Evolutionary conservation across 1,140 invertebrate species (phyloP), one percentile per base, ranked within the genome.

Genomic region (Diachasma alloeum): DNA sequence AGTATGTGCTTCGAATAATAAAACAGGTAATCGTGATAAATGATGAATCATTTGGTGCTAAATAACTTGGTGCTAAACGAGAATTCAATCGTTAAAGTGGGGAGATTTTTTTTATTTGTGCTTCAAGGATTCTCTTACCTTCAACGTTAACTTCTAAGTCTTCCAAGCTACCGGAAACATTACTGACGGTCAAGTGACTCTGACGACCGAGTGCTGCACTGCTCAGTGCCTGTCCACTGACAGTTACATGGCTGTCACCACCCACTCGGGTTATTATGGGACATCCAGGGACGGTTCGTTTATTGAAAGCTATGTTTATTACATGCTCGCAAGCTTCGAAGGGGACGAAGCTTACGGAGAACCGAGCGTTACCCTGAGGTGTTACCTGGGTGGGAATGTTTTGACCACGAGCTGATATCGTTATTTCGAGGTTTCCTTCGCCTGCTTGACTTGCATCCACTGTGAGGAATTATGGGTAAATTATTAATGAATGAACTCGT

Each of bases 361-460:
- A 99, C 80, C 96, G 93, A 72, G 93, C 92, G 83, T 92, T 93
- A 81, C 96, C 97, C 81, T 99, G 94, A 11, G 97, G 96, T 87
- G 97, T 96, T n/a, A 99, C 97, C 93, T 98, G 97, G 26, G 98
- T 99, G 17, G 97, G 97, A 80, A 99, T 97, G 85, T 98, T 98
- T 59, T 96, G 93, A 6, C 97, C 97, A 84, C 96, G 93, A 44
- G 96, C 96, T 78, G 95, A 96, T 79, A 99, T 98, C 22, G 97
- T 97, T 46, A 99, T 99, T 91, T 99, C 98, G 66, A 99, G 90
- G 89, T 98, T 99, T 59, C 98, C 98, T 91, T 99, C 98, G 15
- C 98, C 98, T 72, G 98, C 97, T 88, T 97, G 94, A 79, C 95
- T 96, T 8, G 97, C 98, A 91, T 99, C 97, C 44, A 99, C 98